Evolutionary conservation across 2,888 invertebrate genomes (phyloP), one percentile per base, ranked within the genome.

Genomic region (Willowsia nigromaculata): DNA sequence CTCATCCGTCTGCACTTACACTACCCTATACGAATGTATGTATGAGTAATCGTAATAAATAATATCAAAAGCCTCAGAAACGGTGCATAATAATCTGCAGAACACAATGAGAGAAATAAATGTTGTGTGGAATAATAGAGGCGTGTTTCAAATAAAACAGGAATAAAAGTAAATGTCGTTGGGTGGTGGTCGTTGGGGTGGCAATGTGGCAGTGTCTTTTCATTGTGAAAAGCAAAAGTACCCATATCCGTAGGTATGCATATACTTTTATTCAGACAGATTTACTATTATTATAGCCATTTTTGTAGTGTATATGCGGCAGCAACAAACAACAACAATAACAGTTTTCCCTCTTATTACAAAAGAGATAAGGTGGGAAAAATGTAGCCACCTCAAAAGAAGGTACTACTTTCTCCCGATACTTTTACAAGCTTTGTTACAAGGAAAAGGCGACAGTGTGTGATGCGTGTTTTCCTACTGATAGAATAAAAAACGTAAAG

Each of bases 381-480:
- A n/a, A 53, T 33, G 76, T 30, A 30, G 53, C 7, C 33, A 65
- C 62, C 30, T 65, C 56, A 81, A 25, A 18, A 11, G 11, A n/a
- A n/a, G n/a, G n/a, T n/a, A n/a, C n/a, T n/a, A n/a, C n/a, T n/a
- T n/a, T n/a, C n/a, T n/a, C n/a, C n/a, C n/a, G n/a, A n/a, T 27
- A 59, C 59, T 2, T 11, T 27, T 59, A 22, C 9, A 59, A 22
- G 27, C n/a, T 11, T 59, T 59, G 59, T 59, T 30, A 7, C 6
- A 76, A 78, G 11, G 27, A 65, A 65, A 65, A 30, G 68, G 43
- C 40, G 59, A 18, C 50, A 47, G 7, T 43, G 83, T 56, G 9
- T 68, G 80, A 80, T 80, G 86, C 86, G 80, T 86, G 80, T 80
- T 80, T 80, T 53, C n/a, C 68, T 68, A 13, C 71, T 80, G 78